Percentiles rank a stretch among this genome's conserved stretches.
Evolutionary conservation across 2,113 vertebrate genomes (phyloP).

Genomic region (Phasianus colchicus): DNA sequence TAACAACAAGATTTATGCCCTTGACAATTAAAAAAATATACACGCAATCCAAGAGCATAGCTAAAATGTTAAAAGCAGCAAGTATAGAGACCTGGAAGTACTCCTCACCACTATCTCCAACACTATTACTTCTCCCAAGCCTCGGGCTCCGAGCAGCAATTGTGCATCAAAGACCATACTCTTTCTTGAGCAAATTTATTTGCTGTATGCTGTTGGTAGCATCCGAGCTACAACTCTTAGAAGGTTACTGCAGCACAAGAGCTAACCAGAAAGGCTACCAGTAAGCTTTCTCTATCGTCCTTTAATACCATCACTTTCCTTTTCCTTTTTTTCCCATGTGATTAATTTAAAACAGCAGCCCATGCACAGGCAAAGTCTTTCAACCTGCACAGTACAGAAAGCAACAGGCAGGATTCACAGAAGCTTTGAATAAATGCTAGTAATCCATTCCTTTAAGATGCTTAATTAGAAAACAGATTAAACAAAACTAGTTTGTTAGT

Average conservation of each 20-base stretch:
- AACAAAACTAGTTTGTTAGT: background rate
- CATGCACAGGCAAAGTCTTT: background rate
- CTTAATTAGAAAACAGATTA: conserved; percentile 30
- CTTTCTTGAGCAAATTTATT: conserved; percentile 13
- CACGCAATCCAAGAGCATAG: background rate
- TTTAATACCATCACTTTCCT: background rate
- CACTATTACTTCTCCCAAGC: conserved; percentile 40
- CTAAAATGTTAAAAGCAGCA: conserved; percentile 36
- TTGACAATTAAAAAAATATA: conserved; percentile 45
- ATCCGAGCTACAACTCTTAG: background rate
- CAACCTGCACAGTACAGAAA: background rate
- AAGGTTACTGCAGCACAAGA: background rate
- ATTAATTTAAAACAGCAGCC: background rate
- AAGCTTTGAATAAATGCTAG: background rate
- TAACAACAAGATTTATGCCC: conserved; percentile 23
- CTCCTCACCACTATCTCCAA: conserved; percentile 9
- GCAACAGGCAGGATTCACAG: background rate
- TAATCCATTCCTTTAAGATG: background rate
- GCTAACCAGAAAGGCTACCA: background rate
- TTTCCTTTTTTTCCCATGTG: background rate
- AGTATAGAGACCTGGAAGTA: conserved; percentile 19
- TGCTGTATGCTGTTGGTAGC: background rate
- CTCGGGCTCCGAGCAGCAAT: background rate
- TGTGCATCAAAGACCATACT: background rate
- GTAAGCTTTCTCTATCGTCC: rapidly evolving